Evolutionary conservation across 2,113 vertebrate species (phyloP), one percentile per base, ranked within the genome.

Genomic region (Smithornis capensis): DNA sequence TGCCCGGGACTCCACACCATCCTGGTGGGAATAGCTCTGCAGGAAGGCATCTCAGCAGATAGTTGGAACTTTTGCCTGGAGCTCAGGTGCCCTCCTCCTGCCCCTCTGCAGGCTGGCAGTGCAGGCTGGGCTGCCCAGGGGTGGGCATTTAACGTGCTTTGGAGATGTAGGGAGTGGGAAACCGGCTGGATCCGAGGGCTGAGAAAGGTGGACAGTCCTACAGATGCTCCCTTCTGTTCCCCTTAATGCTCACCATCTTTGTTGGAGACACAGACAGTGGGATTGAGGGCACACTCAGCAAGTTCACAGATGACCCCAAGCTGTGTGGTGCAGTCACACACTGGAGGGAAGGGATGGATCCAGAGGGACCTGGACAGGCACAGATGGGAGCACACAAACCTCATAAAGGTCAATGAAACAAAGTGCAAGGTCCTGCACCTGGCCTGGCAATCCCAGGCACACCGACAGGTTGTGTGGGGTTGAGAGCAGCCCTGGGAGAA

Each of bases 1-100:
- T 7, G 35, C 25, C 24, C 0, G 1, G 28, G 24, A 25, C 44
- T 67, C 27, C 24, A 8, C 0, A 1, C 10, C 7, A 13, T 13
- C 21, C 45, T 24, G 17, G 28, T 17, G 28, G 57, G 87, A 64
- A 78, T 19, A 63, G 28, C 53, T 47, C 15, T 5, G 17, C 57
- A 38, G n/a, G 59, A 45, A 78, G n/a, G 14, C 12, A 56, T 75
- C 70, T 50, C 59, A 52, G 64, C 42, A 80, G 60, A 18, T 16
- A 53, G 23, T 8, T 89, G 47, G 60, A 45, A 42, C 40, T 80
- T 78, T 25, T 90, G 83, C 63, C 47, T 6, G 1, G 56, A 94
- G 73, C 74, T 29, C 49, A 91, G 74, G 64, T 70, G 35, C 55
- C 11, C 4, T 62, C 33, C 23, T 62, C 57, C 53, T 50, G 60